These are phyloP conservation scores for Drosophila parthenogenetica DNA, from an alignment of 2,888 invertebrate species.

Conservation along the genomic window DNA sequence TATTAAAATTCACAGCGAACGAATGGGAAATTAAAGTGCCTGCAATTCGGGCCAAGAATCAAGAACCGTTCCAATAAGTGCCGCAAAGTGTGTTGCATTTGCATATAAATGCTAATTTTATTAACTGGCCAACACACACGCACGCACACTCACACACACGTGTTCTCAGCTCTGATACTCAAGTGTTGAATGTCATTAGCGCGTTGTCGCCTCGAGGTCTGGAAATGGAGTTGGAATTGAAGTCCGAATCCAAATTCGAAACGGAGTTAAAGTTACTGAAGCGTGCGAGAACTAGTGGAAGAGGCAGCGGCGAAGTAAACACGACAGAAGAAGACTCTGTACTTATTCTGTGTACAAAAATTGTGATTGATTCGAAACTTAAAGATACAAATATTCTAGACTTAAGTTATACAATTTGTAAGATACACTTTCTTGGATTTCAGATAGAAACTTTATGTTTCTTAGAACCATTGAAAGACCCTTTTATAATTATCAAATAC, in stretches of 20 bases:
- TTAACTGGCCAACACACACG: constrained; percentile 24
- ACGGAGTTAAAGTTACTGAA: constrained; percentile 42
- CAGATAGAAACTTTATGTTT: too few relatives aligned
- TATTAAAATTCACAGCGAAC: constrained; percentile 32
- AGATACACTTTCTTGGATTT: too few relatives aligned
- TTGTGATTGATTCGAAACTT: too few relatives aligned
- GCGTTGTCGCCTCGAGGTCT: constrained; percentile 70
- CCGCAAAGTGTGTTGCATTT: constrained; percentile 48
- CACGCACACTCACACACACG: constrained; percentile 5
- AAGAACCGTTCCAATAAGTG: constrained; percentile 53
- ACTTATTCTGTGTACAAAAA: background rate
- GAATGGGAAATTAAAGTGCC: constrained; percentile 36
- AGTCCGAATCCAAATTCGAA: constrained; percentile 11
- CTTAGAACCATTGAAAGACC: background rate
- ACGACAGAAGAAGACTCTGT: background rate
- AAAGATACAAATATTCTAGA: too few relatives aligned
- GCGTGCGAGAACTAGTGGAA: constrained; percentile 44
- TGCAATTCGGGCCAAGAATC: constrained; percentile 32
- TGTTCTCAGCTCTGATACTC: constrained; percentile 30
- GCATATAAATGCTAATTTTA: constrained; percentile 71
- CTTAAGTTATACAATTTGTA: too few relatives aligned
- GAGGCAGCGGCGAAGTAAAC: background rate
- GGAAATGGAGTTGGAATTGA: constrained; percentile 29
- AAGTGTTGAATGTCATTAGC: constrained; percentile 72
- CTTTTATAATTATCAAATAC: background rate